Evolutionary conservation across 2,888 invertebrate species (phyloP), one percentile per base, ranked within the genome.

Genomic region (Pegoplata infirma): DNA sequence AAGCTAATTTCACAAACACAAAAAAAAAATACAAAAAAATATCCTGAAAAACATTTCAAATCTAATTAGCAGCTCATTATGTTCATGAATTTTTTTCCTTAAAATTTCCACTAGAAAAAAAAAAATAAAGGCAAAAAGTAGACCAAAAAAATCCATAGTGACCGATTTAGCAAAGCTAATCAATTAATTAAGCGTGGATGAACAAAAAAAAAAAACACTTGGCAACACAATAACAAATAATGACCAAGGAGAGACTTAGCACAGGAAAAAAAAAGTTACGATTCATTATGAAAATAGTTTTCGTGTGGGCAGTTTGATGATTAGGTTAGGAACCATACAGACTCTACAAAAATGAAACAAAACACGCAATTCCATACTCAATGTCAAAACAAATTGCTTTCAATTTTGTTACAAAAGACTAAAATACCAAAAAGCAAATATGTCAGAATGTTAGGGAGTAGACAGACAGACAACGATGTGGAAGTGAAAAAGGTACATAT

Each of bases 151-250:
- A 84, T 85, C 68, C 86, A 86, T 87, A 87, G 87, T 87, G 86
- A 87, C 86, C 86, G 87, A 87, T 87, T 87, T 87, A 85, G 86
- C 85, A 86, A 87, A 87, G 87, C 87, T 87, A 87, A 87, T 87
- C 87, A 87, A 87, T 87, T 87, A 87, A 87, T 87, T 87, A 87
- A 85, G 84, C 75, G 44, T 64, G 75, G 64, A 64, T 76, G 77
- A 76, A 78, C 68, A 74, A 76, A 76, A 80, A 80, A 67, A 77
- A 53, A 58, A 56, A 64, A 63, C 25, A 59, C 17, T 55, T 53
- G 61, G 59, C 47, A 14, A 59, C 53, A 53, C 16, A n/a, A n/a
- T n/a, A 28, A 36, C 16, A 44, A 44, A 59, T 44, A 14, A 46
- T 53, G 36, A 53, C 19, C 59, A 53, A 55, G 44, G 51, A 59